A percentile compares a stretch with the other conserved stretches of the same genome.
Conservation (phyloP, 1,140 invertebrate genomes). For the Mamestra configurata region DNA sequence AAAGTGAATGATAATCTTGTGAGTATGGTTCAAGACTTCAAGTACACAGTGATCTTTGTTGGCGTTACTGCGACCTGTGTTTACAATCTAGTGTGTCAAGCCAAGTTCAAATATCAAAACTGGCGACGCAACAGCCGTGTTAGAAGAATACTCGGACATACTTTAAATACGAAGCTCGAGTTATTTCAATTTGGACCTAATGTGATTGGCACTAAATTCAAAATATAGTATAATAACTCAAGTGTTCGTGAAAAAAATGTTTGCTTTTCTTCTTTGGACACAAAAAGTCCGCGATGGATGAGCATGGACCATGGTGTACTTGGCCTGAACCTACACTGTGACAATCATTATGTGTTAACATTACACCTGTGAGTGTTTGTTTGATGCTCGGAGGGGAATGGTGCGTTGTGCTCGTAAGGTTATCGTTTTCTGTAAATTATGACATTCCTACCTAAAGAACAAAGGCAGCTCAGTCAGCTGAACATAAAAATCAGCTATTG, state of each 20-base stretch:
- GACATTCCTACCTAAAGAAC: too few species aligned
- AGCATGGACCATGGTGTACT: not conserved
- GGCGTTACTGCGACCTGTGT: not conserved
- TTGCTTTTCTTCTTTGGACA: too few species aligned
- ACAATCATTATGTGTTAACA: not conserved
- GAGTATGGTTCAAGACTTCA: not conserved
- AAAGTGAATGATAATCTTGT: conserved; percentile 8
- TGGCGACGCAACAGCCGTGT: too few species aligned
- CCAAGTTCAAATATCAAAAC: too few species aligned
- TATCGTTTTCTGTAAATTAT: too few species aligned
- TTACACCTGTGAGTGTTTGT: not conserved
- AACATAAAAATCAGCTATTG: too few species aligned
- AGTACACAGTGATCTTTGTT: not conserved
- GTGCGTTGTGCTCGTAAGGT: not conserved
- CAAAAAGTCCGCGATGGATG: not conserved
- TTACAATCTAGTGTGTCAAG: too few species aligned
- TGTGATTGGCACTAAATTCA: not conserved
- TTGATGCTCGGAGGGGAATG: not conserved
- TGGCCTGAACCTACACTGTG: not conserved
- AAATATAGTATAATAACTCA: too few species aligned
- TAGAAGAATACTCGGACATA: too few species aligned
- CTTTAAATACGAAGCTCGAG: not conserved
- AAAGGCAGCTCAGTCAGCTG: too few species aligned
- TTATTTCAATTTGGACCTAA: not conserved
- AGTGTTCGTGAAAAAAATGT: too few species aligned